Evolutionary conservation across 2,113 vertebrate species (phyloP).

Genomic region (Bothrops jararaca): DNA sequence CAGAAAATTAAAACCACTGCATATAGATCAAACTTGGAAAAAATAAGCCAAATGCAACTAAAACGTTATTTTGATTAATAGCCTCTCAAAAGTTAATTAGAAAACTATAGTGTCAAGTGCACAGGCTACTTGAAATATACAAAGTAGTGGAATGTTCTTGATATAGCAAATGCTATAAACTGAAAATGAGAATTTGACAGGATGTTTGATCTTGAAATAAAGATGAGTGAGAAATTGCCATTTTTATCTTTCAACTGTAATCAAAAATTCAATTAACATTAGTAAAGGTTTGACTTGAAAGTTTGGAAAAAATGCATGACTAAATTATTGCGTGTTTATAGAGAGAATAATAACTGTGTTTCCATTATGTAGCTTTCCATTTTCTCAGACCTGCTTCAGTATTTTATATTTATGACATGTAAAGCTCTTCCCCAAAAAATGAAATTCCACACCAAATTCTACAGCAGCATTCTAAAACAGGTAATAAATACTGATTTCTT

Average conservation of each 20-base stretch:
- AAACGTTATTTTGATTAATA: not conserved
- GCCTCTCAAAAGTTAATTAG: not conserved
- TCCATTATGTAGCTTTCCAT: not conserved
- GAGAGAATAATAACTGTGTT: conserved; percentile 18
- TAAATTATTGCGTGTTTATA: conserved; percentile 11
- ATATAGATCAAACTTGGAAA: not conserved
- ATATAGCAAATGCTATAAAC: not conserved
- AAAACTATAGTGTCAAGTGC: not conserved
- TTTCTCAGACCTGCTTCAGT: conserved; percentile 20
- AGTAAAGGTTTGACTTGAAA: not conserved
- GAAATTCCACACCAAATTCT: not conserved
- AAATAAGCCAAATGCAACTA: not conserved
- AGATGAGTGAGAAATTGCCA: not conserved
- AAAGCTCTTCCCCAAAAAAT: not conserved
- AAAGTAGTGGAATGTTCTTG: not conserved
- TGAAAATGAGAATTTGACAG: not conserved
- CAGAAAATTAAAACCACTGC: not conserved
- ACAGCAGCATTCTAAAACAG: not conserved
- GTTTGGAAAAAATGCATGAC: not conserved
- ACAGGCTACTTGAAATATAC: not conserved
- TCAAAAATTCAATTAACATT: not conserved
- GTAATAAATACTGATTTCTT: not conserved
- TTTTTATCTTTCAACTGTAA: not conserved
- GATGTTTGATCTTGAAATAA: not conserved
- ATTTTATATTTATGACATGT: conserved; percentile 7